phyloP scores from a whole-genome alignment of 2,888 invertebrate genomes.

The Itoplectis maculator region DNA sequence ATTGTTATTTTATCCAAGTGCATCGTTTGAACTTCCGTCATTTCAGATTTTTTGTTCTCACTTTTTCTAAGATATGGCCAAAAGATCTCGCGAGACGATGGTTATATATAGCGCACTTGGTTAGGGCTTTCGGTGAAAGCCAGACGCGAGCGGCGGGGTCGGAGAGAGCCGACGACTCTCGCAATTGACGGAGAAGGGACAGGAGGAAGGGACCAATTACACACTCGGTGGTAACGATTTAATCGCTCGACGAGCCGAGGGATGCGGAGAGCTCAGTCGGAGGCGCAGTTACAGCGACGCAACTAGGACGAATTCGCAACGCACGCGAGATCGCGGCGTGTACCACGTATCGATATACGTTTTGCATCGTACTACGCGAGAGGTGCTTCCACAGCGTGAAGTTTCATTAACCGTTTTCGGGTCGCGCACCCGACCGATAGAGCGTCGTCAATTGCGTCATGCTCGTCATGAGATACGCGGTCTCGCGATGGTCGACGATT shows the following conservation, averaged over 20 bases:
- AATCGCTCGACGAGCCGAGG: not conserved
- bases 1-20: not conserved
- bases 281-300: not conserved
- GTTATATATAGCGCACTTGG: not conserved
- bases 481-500: not conserved
- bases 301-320: conserved; percentile 7
- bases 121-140: not conserved
- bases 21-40: not conserved
- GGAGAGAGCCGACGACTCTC: not conserved
- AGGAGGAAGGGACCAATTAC: conserved; percentile 12
- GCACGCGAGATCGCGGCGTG: not conserved
- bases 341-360: not conserved
- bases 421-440: not conserved
- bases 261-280: too few species aligned
- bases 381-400: not conserved
- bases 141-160: not conserved
- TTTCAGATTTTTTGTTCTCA: not conserved
- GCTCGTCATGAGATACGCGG: too few species aligned
- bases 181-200: conserved; percentile 6
- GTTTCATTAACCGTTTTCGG: not conserved
- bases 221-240: not conserved
- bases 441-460: not conserved
- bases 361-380: too few species aligned
- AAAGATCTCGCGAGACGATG: not conserved
- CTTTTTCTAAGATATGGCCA: not conserved